Percentiles rank a stretch among this genome's conserved stretches.
Conservation (phyloP, 2,888 invertebrate genomes). For the Elegia similella region DNA sequence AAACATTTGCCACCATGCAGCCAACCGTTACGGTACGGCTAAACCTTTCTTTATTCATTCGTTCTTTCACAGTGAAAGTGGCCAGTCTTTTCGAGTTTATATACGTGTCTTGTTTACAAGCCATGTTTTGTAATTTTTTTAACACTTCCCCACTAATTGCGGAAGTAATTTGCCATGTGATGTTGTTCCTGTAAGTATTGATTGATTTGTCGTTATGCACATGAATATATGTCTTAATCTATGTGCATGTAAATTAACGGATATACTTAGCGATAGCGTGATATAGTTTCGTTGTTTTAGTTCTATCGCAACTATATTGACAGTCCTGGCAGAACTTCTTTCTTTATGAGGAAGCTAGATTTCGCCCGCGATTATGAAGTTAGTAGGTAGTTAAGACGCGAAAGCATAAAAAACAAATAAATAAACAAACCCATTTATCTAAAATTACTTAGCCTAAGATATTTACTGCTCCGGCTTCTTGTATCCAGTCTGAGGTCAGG, state of each 20-base stretch:
- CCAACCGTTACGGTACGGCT: conserved; percentile 48
- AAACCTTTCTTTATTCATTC: conserved; percentile 57
- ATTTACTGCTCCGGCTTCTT: no score
- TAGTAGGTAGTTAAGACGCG: no score
- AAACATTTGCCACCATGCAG: conserved; percentile 11
- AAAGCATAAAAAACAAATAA: no score
- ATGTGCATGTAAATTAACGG: conserved; percentile 5
- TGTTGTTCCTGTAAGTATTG: conserved; percentile 10
- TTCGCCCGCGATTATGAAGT: no score
- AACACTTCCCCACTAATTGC: conserved; percentile 44
- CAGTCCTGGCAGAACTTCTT: background rate
- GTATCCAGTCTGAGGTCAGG: no score
- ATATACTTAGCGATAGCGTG: background rate
- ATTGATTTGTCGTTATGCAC: background rate
- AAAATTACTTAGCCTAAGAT: no score
- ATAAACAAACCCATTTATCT: no score
- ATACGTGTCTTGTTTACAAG: conserved; percentile 59
- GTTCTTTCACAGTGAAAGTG: conserved; percentile 67
- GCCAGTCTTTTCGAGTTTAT: conserved; percentile 57
- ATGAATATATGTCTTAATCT: background rate
- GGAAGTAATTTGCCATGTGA: conserved; percentile 24
- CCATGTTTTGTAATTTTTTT: conserved; percentile 28
- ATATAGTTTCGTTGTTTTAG: background rate
- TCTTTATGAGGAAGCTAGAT: background rate
- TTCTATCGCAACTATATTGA: background rate